A percentile compares a stretch with the other conserved stretches of the same genome.
Conservation (phyloP, 2,888 invertebrate genomes). For the Poecilus cupreus region DNA sequence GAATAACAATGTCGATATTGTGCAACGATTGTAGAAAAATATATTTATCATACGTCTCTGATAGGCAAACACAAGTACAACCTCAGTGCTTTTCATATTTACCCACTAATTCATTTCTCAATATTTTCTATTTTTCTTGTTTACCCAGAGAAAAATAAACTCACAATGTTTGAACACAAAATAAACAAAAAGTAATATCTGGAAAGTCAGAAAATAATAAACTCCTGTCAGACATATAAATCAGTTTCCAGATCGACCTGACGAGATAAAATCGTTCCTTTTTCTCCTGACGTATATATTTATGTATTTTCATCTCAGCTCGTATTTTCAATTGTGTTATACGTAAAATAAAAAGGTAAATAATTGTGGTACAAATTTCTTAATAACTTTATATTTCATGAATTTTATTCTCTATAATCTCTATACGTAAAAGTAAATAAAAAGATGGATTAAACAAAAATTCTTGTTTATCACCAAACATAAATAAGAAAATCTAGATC, state of each 20-base stretch:
- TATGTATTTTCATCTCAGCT: neutral
- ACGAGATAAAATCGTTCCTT: neutral
- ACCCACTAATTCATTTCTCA: constrained; percentile 15
- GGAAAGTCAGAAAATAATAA: constrained; percentile 32
- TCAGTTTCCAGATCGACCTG: constrained; percentile 27
- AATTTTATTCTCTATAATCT: too few relatives aligned
- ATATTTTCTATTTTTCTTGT: constrained; percentile 30
- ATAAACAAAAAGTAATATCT: constrained; percentile 34
- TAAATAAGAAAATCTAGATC: neutral
- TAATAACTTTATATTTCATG: too few relatives aligned
- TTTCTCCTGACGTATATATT: neutral
- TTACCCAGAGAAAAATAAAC: constrained; percentile 23
- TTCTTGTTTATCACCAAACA: too few relatives aligned
- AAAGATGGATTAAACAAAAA: too few relatives aligned
- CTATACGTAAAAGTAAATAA: too few relatives aligned
- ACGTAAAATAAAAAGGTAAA: too few relatives aligned
- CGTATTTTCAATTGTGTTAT: too few relatives aligned
- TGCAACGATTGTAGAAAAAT: too few relatives aligned
- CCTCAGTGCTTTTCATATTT: neutral
- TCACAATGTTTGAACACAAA: neutral
- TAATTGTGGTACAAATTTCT: too few relatives aligned
- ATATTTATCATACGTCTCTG: neutral
- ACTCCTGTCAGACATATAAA: constrained; percentile 2
- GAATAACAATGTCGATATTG: too few relatives aligned
- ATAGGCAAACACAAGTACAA: neutral